Evolutionary conservation across 2,888 invertebrate genomes (phyloP).

Genomic region (Stenodera caucasica): DNA sequence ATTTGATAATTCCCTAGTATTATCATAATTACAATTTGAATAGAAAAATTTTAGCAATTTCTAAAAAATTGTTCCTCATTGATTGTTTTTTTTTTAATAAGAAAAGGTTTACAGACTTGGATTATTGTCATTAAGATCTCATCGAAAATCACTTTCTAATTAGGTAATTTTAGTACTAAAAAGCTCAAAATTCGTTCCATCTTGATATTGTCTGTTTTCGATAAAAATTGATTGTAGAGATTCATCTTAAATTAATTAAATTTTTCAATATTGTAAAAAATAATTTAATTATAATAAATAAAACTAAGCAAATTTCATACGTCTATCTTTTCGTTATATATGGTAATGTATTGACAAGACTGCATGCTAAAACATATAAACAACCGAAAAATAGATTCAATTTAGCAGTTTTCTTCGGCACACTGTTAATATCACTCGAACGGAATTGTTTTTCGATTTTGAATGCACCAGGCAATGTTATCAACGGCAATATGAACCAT

Average conservation of each 20-base stretch:
- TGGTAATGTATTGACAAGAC: slow-evolving; percentile 68
- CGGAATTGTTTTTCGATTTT: slow-evolving; percentile 88
- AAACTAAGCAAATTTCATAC: slow-evolving; percentile 32
- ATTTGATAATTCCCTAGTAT: neutral
- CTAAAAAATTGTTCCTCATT: slow-evolving; percentile 5
- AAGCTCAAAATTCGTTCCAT: neutral
- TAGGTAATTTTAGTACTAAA: neutral
- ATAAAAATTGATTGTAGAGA: neutral
- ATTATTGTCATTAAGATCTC: neutral
- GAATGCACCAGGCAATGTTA: slow-evolving; percentile 87
- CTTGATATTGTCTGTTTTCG: neutral
- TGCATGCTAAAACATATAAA: slow-evolving; percentile 83
- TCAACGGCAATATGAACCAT: slow-evolving; percentile 86
- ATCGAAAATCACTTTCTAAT: neutral
- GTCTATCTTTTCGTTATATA: slow-evolving; percentile 57
- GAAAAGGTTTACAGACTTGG: neutral
- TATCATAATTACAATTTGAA: too few relatives aligned
- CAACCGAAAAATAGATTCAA: slow-evolving; percentile 90
- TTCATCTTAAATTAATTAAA: slow-evolving; percentile 18
- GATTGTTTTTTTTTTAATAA: neutral
- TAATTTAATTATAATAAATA: slow-evolving; percentile 33
- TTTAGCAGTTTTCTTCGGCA: slow-evolving; percentile 87
- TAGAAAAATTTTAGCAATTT: neutral
- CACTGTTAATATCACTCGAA: slow-evolving; percentile 73
- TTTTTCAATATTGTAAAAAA: slow-evolving; percentile 33